These are phyloP conservation scores for Scartelaos histophorus DNA, from an alignment of 2,113 vertebrate species.

Conservation along the genomic window DNA sequence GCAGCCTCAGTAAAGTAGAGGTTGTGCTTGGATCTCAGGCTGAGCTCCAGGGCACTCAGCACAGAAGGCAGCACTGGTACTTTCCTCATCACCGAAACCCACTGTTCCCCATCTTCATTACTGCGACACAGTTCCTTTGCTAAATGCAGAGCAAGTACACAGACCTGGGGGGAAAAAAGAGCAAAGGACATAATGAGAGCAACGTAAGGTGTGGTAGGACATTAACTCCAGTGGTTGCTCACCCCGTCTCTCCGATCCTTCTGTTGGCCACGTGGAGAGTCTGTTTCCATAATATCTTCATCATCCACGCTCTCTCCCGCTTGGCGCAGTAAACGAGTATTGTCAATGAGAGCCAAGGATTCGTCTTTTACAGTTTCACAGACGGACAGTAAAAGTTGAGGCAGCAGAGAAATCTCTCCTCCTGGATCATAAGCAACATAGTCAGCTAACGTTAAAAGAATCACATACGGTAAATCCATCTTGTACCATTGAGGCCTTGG, in stretches of 20 bases:
- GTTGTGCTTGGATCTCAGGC: conserved; percentile 90
- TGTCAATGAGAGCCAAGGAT: conserved; percentile 85
- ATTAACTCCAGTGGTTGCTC: conserved; percentile 25
- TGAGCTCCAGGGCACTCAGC: conserved; percentile 88
- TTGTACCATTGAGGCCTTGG: conserved; percentile 87
- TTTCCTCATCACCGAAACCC: conserved; percentile 88
- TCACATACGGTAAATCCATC: no score
- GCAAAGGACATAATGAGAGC: no score
- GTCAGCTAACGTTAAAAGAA: neutral
- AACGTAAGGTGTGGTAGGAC: neutral
- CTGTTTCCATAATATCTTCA: conserved; percentile 96
- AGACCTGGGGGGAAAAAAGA: conserved; percentile 78
- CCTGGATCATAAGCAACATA: conserved; percentile 65
- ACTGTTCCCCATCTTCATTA: conserved; percentile 90
- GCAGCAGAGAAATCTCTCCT: conserved; percentile 90
- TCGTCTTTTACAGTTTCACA: conserved; percentile 94
- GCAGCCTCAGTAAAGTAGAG: conserved; percentile 93
- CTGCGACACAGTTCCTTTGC: conserved; percentile 93
- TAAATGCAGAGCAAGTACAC: conserved; percentile 90
- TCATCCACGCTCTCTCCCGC: conserved; percentile 76
- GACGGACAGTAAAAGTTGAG: conserved; percentile 89
- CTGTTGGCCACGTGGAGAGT: conserved; percentile 81
- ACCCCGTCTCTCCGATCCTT: conserved; percentile 96
- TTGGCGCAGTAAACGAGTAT: conserved; percentile 82
- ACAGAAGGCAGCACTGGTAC: conserved; percentile 89